Evolutionary conservation across 2,888 invertebrate species (phyloP).

Genomic region (Cheilosia grossa): DNA sequence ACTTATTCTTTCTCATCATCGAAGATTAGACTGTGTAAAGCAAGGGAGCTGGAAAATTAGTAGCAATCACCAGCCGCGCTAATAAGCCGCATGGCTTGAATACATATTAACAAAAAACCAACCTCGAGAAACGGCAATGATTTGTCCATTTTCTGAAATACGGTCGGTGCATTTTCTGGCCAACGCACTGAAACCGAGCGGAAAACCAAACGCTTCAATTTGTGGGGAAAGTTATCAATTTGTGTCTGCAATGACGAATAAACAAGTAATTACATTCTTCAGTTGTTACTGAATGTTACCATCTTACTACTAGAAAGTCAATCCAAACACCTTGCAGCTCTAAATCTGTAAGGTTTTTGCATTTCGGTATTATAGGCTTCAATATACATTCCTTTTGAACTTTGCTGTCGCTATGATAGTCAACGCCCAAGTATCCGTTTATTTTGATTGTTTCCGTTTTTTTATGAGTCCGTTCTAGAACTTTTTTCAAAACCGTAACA

Average conservation of each 20-base stretch:
- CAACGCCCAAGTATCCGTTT: slow-evolving; percentile 77
- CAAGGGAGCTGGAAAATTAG: too few relatives aligned
- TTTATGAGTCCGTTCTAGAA: slow-evolving; percentile 79
- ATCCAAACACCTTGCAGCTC: slow-evolving; percentile 81
- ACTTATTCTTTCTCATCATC: too few relatives aligned
- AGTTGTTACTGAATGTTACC: neutral
- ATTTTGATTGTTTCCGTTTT: slow-evolving; percentile 80
- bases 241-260: slow-evolving; percentile 84
- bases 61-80: too few relatives aligned
- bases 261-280: neutral
- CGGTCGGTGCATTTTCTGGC: slow-evolving; percentile 78
- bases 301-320: slow-evolving; percentile 77
- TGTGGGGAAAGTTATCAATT: slow-evolving; percentile 87
- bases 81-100: neutral
- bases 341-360: slow-evolving; percentile 78
- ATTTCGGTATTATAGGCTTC: slow-evolving; percentile 77
- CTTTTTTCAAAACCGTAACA: slow-evolving; percentile 78
- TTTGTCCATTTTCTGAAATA: slow-evolving; percentile 81
- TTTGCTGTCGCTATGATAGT: neutral
- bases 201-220: slow-evolving; percentile 85
- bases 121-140: slow-evolving; percentile 80
- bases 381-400: slow-evolving; percentile 38
- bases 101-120: slow-evolving; percentile 6
- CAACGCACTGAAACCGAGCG: slow-evolving; percentile 80
- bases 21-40: too few relatives aligned